Conservation (phyloP, 35 echinoderm and acorn worm species). For the Ophiothrix spiculata region DNA sequence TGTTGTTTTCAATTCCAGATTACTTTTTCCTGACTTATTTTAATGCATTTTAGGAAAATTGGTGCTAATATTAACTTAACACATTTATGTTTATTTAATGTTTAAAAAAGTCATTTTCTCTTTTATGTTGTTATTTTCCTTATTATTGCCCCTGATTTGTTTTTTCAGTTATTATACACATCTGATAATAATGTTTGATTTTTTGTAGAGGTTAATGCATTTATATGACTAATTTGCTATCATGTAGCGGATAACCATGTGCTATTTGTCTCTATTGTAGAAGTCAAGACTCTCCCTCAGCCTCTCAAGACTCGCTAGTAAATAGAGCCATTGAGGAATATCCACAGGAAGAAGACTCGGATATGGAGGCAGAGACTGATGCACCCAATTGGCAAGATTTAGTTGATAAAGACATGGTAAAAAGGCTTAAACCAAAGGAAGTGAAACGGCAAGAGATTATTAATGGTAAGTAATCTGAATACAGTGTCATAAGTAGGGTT, state of each 20-base stretch:
- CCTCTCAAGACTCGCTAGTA: constrained; percentile 36
- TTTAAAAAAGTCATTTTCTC: neutral
- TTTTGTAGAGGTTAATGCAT: neutral
- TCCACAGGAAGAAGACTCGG: constrained; percentile 67
- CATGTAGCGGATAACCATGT: neutral
- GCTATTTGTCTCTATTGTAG: constrained; percentile 5
- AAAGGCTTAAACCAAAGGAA: constrained; percentile 86
- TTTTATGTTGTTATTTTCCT: neutral
- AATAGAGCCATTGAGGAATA: constrained; percentile 6
- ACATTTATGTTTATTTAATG: neutral
- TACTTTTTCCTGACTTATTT: too few species aligned
- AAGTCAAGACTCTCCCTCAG: constrained; percentile 84
- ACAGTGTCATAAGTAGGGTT: too few species aligned
- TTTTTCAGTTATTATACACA: neutral
- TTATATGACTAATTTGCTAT: neutral
- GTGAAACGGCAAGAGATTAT: constrained; percentile 93
- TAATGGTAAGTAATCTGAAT: constrained; percentile 23
- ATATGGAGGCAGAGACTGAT: constrained; percentile 83
- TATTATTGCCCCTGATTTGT: neutral
- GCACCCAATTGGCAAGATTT: constrained; percentile 89
- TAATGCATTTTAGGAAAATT: too few species aligned
- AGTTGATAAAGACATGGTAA: constrained; percentile 87
- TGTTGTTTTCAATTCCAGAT: too few species aligned
- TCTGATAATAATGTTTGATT: neutral
- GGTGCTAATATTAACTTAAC: too few species aligned